phyloP scores from a whole-genome alignment of 1,140 invertebrate genomes.

The Polypedilum vanderplanki region DNA sequence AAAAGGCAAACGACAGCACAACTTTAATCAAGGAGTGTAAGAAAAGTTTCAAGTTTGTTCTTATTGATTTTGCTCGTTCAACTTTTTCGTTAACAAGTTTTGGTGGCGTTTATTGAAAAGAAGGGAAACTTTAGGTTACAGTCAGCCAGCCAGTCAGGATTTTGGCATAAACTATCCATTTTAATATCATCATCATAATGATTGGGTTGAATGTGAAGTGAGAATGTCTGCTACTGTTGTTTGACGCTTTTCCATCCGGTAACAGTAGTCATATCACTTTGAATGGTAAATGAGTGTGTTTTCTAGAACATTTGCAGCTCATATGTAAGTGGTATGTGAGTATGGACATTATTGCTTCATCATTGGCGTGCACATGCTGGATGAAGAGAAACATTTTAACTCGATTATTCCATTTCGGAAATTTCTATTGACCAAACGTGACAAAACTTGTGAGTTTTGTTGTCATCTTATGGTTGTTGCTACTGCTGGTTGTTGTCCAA shows the following conservation, averaged over 20 bases:
- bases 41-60: neutral
- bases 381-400: slow-evolving; percentile 20
- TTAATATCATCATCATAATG: neutral
- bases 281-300: neutral
- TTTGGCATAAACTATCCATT: neutral
- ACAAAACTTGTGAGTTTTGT: slow-evolving; percentile 1
- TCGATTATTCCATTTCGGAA: slow-evolving; percentile 27
- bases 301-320: neutral
- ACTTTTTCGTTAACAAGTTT: slow-evolving; percentile 1
- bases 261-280: neutral
- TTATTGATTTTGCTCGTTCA: neutral
- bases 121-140: neutral
- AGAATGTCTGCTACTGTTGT: neutral
- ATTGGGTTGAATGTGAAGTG: neutral
- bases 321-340: neutral
- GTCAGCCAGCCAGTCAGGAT: neutral
- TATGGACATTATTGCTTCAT: slow-evolving; percentile 18
- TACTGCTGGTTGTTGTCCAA: neutral
- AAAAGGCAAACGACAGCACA: neutral
- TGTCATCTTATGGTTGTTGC: neutral
- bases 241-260: neutral
- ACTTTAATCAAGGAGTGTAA: neutral
- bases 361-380: neutral
- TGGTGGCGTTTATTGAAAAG: neutral
- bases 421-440: slow-evolving; percentile 28